Evolutionary conservation across 2,113 vertebrate species (phyloP), one percentile per base, ranked within the genome.

Genomic region (Pungitius pungitius): DNA sequence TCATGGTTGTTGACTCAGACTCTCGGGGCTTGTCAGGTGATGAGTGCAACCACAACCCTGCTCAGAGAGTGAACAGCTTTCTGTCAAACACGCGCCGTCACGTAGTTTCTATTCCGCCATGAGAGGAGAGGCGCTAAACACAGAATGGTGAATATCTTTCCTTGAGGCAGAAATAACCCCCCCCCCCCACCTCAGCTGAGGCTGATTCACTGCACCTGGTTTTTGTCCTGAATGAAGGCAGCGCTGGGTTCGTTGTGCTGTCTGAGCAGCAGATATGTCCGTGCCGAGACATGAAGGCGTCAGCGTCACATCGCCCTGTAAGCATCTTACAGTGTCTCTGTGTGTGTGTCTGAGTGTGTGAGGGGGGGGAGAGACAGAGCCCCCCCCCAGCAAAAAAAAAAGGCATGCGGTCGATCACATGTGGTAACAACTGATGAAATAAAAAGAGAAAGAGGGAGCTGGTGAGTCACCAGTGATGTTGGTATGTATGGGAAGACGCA

Each of bases 201-300:
- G 57, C 42, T 88, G 84, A 88, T 72, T 88, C 84, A 86, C 62
- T 42, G 72, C 84, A 87, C 86, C 86, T 84, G 86, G 72, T 73
- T 65, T n/a, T n/a, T n/a, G n/a, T n/a, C n/a, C n/a, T 5, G 30
- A 5, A 60, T 80, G 65, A 88, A 80, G 68, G 74, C 40, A 55
- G 26, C 78, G 56, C 59, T 70, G 75, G 73, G 74, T 78, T 60
- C 64, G 35, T n/a, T n/a, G 49, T 9, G 42, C 30, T n/a, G 42
- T 66, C 69, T 85, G 78, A 85, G 24, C 76, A 30, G 77, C 77
- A 71, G 78, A 77, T 75, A 33, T 81, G 79, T 70, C 83, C 43
- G 68, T 2, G 0, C 27, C 57, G 57, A 69, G 75, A 78, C 77
- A 15, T 40, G 40, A 63, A 27, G 7, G 1, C 78, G 78, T 85